phyloP scores from a whole-genome alignment of 2,888 invertebrate species.

The Sympetrum striolatum region DNA sequence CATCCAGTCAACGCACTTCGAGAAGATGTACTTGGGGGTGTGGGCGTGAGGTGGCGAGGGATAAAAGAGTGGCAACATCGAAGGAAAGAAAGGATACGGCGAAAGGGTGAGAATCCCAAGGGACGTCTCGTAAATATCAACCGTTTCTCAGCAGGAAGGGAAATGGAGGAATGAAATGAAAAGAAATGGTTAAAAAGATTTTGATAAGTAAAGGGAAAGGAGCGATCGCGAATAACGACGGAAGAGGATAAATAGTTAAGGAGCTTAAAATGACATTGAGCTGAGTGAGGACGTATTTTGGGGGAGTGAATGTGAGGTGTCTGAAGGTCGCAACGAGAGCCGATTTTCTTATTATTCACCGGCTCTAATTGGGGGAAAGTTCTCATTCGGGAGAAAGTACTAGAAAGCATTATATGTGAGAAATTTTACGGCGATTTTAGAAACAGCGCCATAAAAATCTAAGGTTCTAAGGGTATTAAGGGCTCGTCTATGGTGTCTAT shows the following conservation, averaged over 20 bases:
- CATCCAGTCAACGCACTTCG: not conserved
- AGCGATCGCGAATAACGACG: not conserved
- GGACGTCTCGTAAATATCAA: not conserved
- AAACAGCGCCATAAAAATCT: no score
- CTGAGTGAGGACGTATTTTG: not conserved
- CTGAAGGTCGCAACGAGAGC: no score
- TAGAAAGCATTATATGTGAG: no score
- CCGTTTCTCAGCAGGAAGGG: not conserved
- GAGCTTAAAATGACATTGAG: not conserved
- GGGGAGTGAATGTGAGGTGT: not conserved
- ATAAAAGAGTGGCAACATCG: not conserved
- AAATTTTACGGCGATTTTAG: no score
- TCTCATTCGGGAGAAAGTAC: no score
- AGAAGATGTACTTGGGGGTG: not conserved
- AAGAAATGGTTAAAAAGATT: not conserved
- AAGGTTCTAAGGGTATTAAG: no score
- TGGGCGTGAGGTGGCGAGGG: not conserved
- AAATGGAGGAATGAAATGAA: not conserved
- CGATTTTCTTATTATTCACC: no score
- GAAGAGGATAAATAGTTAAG: not conserved
- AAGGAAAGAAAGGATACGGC: not conserved
- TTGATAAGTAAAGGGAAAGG: not conserved
- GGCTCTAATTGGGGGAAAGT: no score
- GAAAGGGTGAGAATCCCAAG: not conserved
- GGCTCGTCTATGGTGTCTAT: no score